These are phyloP conservation scores for Schizopygopsis malacanthus DNA, from an alignment of 2,797 vertebrate genomes.

Conservation along the genomic window DNA sequence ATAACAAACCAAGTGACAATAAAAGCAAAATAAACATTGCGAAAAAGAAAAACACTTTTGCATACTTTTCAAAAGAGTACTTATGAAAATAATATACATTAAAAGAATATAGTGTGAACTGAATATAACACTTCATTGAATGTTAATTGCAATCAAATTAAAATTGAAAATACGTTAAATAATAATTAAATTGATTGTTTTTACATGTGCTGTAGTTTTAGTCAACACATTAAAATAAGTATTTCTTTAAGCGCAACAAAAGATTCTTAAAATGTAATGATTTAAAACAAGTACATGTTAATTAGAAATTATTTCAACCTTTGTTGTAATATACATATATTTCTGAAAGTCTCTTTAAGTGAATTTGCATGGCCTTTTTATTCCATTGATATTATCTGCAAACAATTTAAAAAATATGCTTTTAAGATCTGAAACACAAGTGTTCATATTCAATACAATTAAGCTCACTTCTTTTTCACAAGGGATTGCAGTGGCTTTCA, in stretches of 20 bases:
- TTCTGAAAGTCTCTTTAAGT: not conserved
- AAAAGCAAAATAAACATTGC: not conserved
- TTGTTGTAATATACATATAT: not conserved
- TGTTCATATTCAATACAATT: no score
- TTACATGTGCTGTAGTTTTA: no score
- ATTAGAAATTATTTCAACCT: not conserved
- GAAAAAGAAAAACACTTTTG: not conserved
- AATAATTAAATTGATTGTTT: no score
- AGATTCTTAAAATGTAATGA: not conserved
- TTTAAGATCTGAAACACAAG: no score
- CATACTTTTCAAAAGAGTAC: not conserved
- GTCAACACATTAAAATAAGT: no score
- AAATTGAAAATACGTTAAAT: not conserved
- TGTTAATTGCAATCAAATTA: not conserved
- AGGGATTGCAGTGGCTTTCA: not conserved
- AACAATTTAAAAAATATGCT: no score
- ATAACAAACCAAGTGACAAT: not conserved
- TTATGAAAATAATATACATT: not conserved
- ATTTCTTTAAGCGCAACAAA: not conserved
- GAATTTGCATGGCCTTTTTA: not conserved
- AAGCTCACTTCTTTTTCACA: not conserved
- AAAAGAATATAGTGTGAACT: not conserved
- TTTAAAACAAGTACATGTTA: not conserved
- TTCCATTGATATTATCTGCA: not conserved
- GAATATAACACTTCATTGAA: not conserved